These are phyloP conservation scores for Circaetus gallicus DNA, from an alignment of 2,113 vertebrate genomes.

Conservation along the genomic window DNA sequence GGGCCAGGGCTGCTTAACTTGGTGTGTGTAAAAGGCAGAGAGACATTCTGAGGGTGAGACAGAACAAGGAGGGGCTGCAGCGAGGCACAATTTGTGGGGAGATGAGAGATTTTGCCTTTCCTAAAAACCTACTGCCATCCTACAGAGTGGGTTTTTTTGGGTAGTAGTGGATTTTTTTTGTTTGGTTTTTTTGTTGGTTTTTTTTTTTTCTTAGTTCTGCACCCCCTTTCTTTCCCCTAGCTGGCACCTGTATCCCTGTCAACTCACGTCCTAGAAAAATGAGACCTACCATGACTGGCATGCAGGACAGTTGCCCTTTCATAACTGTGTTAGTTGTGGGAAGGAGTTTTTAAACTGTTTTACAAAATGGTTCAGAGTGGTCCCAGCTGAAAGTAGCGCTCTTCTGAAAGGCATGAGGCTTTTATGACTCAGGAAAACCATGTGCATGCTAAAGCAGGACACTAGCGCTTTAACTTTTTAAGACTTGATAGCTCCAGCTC, in stretches of 20 bases:
- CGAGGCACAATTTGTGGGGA: not conserved
- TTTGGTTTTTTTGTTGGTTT: not conserved
- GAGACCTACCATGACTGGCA: accelerated
- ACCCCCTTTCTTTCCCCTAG: not conserved
- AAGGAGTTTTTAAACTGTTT: not conserved
- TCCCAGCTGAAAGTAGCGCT: not conserved
- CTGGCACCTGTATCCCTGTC: not conserved
- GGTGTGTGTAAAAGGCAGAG: not conserved
- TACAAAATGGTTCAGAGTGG: not conserved
- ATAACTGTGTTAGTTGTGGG: not conserved
- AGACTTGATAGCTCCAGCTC: not conserved
- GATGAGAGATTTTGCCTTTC: not conserved
- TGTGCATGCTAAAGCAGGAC: not conserved
- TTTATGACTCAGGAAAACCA: accelerated
- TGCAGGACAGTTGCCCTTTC: not conserved
- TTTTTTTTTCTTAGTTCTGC: not conserved
- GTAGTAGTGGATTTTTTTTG: no score
- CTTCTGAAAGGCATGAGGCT: not conserved
- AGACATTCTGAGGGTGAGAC: not conserved
- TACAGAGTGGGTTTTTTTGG: not conserved
- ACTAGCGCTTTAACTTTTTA: not conserved
- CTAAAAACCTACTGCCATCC: not conserved
- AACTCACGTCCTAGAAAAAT: not conserved
- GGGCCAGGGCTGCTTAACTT: not conserved
- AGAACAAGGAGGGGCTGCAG: not conserved